phyloP scores from a whole-genome alignment of 1,140 invertebrate species.

The Chymomyza costata region DNA sequence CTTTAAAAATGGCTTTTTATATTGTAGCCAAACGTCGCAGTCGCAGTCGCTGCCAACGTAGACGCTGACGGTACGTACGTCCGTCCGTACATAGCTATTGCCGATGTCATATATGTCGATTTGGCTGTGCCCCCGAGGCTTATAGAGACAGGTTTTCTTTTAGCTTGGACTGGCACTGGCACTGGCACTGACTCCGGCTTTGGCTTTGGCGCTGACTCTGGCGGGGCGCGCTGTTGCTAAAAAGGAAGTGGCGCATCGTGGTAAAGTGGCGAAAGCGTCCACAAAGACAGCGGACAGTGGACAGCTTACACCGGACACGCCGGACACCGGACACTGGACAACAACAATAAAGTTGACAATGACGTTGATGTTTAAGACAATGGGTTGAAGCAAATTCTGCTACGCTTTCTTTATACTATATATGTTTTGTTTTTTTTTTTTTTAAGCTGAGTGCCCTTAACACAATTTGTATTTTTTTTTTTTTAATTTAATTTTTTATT shows the following conservation, averaged over 20 bases:
- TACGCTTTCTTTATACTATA: conserved; percentile 40
- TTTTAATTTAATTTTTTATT: conserved; percentile 8
- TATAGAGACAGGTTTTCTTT: too few species aligned
- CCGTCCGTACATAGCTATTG: too few species aligned
- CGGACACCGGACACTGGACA: too few species aligned
- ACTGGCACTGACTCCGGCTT: conserved; percentile 28
- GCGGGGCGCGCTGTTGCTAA: conserved; percentile 40
- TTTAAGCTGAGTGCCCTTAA: too few species aligned
- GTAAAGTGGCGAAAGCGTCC: conserved; percentile 61
- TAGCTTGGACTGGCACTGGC: conserved; percentile 17
- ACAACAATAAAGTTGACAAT: conserved; percentile 24
- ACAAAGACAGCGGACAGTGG: conserved; percentile 18
- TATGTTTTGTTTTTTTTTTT: conserved; percentile 10
- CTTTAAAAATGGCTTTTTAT: conserved; percentile 16
- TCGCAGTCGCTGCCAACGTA: too few species aligned
- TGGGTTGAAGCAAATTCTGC: conserved; percentile 32
- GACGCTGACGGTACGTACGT: too few species aligned
- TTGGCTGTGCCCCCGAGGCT: too few species aligned
- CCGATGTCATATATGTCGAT: too few species aligned
- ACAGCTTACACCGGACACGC: conserved; percentile 12
- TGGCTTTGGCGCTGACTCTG: conserved; percentile 5
- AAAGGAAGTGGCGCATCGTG: conserved; percentile 63
- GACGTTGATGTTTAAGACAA: too few species aligned
- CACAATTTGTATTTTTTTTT: too few species aligned
- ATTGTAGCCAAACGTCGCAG: not conserved